Evolutionary conservation across 2,113 vertebrate species (phyloP), one percentile per base, ranked within the genome.

Genomic region (Callospermophilus lateralis): DNA sequence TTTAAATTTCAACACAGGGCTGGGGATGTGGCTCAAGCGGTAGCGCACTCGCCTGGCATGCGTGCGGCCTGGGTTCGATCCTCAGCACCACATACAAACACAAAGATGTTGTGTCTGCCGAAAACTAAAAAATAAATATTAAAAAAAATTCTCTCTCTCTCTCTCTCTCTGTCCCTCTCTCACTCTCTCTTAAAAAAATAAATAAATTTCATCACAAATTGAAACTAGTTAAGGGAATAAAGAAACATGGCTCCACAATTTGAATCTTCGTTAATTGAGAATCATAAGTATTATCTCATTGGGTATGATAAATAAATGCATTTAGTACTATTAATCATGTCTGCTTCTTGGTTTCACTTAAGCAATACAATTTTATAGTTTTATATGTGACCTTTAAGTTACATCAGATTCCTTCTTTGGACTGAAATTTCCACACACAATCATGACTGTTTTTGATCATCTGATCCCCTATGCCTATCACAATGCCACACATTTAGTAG

Each of bases 141-240:
- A n/a, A n/a, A n/a, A n/a, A n/a, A n/a, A n/a, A n/a, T n/a, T n/a
- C n/a, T n/a, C n/a, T n/a, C n/a, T n/a, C n/a, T n/a, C n/a, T n/a
- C n/a, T n/a, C n/a, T n/a, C n/a, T n/a, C n/a, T n/a, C n/a, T n/a
- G n/a, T n/a, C n/a, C n/a, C n/a, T n/a, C n/a, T n/a, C n/a, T n/a
- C n/a, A n/a, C n/a, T n/a, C n/a, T n/a, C n/a, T n/a, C n/a, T n/a
- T n/a, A n/a, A n/a, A n/a, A n/a, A n/a, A n/a, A n/a, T 89, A 92
- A 93, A 93, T 89, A 92, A 93, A 93, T 42, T 76, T 84, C 45
- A 58, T 68, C 53, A 91, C 32, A 96, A 78, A 92, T 9, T 74
- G 74, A 78, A 94, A 84, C n/a, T 77, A 89, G 3, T 45, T 55
- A 85, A 51, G 34, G 22, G n/a, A 34, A 96, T 89, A 85, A 19